A percentile compares a stretch with the other conserved stretches of the same genome.
These are phyloP conservation scores for Anoplopoma fimbria DNA, from an alignment of 2,113 vertebrate species.

Conservation along the genomic window DNA sequence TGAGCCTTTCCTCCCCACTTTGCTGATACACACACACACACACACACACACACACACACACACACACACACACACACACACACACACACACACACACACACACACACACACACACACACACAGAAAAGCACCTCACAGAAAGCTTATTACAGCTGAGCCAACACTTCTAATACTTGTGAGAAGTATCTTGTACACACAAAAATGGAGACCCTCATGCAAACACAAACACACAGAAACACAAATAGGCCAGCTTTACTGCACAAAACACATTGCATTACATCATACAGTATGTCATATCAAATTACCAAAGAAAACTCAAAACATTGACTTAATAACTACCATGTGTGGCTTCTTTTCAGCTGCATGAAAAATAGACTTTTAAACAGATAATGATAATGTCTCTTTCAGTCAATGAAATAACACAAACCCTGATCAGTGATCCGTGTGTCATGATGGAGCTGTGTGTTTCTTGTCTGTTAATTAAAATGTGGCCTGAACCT, in stretches of 20 bases:
- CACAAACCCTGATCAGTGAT: slow-evolving; percentile 53
- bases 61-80: slow-evolving; percentile 31
- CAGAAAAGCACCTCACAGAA: slow-evolving; percentile 53
- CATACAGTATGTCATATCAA: background rate
- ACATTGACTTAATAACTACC: background rate
- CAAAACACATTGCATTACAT: slow-evolving; percentile 2
- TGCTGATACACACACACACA: slow-evolving; percentile 57
- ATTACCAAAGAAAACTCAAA: background rate
- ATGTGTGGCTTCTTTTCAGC: background rate
- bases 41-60: slow-evolving; percentile 33
- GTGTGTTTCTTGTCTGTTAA: slow-evolving; percentile 51
- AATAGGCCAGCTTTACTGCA: background rate
- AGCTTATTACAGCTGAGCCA: slow-evolving; percentile 62
- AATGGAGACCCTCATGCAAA: background rate
- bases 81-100: slow-evolving; percentile 25
- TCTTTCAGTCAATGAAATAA: slow-evolving; percentile 50
- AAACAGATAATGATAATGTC: slow-evolving; percentile 16
- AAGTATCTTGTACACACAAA: slow-evolving; percentile 25
- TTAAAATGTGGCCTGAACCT: slow-evolving; percentile 61
- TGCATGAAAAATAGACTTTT: slow-evolving; percentile 6
- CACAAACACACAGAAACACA: slow-evolving; percentile 11
- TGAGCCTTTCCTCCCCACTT: slow-evolving; percentile 74
- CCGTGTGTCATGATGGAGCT: slow-evolving; percentile 33
- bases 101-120: slow-evolving; percentile 44
- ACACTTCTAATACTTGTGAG: slow-evolving; percentile 46